Conservation (phyloP, 2,888 invertebrate species). For the Blastobasis adustella region DNA sequence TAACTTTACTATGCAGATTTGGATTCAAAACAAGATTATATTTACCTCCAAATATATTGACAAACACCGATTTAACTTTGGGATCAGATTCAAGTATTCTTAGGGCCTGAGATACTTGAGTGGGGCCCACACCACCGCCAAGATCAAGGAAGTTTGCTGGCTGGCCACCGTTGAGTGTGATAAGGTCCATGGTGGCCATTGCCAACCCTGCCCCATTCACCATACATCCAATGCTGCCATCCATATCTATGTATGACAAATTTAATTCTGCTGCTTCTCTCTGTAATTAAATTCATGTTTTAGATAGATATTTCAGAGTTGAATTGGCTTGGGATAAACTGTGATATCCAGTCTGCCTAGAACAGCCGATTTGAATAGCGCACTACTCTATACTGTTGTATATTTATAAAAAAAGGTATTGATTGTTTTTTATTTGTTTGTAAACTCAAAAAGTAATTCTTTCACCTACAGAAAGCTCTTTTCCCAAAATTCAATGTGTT, state of each 20-base stretch:
- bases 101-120: slow-evolving; percentile 95
- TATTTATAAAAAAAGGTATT: too few species aligned
- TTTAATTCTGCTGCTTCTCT: slow-evolving; percentile 92
- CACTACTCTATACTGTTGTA: too few species aligned
- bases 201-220: slow-evolving; percentile 99
- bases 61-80: slow-evolving; percentile 94
- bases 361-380: too few species aligned
- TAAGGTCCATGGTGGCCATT: slow-evolving; percentile 99
- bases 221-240: slow-evolving; percentile 96
- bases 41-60: slow-evolving; percentile 95
- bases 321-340: too few species aligned
- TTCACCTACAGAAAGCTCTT: too few species aligned
- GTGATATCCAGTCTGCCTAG: too few species aligned
- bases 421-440: too few species aligned
- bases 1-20: background rate
- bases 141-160: slow-evolving; percentile 99
- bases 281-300: slow-evolving; percentile 25
- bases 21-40: background rate
- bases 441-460: too few species aligned
- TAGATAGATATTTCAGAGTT: too few species aligned
- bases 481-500: too few species aligned
- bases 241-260: slow-evolving; percentile 97
- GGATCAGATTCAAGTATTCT: slow-evolving; percentile 90
- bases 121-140: slow-evolving; percentile 95
- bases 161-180: slow-evolving; percentile 94